Percentiles rank a stretch among this genome's conserved stretches.
phyloP scores from a whole-genome alignment of 2,888 invertebrate species.

The Papilio demoleus region DNA sequence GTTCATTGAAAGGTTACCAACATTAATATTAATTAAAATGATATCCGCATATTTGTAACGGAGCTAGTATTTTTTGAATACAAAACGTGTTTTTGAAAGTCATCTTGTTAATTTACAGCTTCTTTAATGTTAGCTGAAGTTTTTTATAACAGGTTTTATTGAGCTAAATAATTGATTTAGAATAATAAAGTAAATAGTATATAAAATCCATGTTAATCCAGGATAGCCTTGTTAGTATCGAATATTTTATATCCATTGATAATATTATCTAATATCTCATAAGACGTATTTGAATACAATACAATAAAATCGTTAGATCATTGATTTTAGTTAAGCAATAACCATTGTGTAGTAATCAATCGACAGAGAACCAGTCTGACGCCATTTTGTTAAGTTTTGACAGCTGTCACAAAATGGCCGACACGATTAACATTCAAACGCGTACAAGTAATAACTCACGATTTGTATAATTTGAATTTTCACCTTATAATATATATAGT shows the following conservation, averaged over 20 bases:
- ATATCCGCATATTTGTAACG: constrained; percentile 32
- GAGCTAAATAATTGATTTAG: neutral
- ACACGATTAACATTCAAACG: neutral
- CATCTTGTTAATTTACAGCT: constrained; percentile 9
- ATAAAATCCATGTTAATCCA: no score
- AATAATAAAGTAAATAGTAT: no score
- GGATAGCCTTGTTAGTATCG: constrained; percentile 3
- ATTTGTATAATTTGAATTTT: neutral
- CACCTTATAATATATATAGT: no score
- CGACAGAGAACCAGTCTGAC: constrained; percentile 26
- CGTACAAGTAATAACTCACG: neutral
- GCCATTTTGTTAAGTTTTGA: constrained; percentile 37
- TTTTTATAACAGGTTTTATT: neutral
- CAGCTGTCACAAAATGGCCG: constrained; percentile 33
- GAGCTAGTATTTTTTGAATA: constrained; percentile 6
- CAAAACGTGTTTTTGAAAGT: constrained; percentile 18
- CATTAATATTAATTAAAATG: constrained; percentile 22
- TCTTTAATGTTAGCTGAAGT: neutral
- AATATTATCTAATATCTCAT: neutral
- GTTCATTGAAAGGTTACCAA: constrained; percentile 24
- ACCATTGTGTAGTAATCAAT: constrained; percentile 33
- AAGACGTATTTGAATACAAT: constrained; percentile 37
- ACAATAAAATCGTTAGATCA: constrained; percentile 24
- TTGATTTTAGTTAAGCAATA: constrained; percentile 32
- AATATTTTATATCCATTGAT: neutral